These are phyloP conservation scores for Siphlonurus alternatus DNA, from an alignment of 2,888 invertebrate species.

Conservation along the genomic window DNA sequence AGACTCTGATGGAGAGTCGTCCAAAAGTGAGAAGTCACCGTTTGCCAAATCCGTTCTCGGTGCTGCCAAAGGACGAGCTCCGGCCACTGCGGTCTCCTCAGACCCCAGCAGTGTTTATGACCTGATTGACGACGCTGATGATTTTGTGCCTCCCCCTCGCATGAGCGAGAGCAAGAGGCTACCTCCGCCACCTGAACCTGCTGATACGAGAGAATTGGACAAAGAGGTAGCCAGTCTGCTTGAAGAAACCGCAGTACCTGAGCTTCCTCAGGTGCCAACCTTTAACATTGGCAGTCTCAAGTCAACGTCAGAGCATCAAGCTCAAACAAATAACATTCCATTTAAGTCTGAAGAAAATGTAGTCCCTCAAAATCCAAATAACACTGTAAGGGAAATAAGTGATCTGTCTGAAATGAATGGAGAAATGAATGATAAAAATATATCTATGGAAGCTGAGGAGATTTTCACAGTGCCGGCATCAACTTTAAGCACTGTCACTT, in stretches of 20 bases:
- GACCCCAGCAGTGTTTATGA: neutral
- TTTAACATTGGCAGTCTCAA: neutral
- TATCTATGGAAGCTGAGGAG: neutral
- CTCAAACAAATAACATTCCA: no score
- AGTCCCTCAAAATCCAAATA: neutral
- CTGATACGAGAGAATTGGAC: conserved; percentile 22
- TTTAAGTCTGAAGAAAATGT: neutral
- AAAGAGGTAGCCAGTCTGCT: conserved; percentile 42
- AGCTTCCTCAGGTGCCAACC: conserved; percentile 33
- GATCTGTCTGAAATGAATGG: neutral
- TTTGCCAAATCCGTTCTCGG: neutral
- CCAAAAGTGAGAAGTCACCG: neutral
- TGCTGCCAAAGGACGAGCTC: neutral
- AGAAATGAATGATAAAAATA: conserved; percentile 1
- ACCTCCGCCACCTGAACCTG: neutral
- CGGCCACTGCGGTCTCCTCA: neutral
- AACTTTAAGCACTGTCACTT: neutral
- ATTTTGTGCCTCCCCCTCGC: neutral
- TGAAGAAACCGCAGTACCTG: conserved; percentile 40
- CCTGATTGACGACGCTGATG: neutral
- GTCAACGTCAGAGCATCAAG: neutral
- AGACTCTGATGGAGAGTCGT: neutral
- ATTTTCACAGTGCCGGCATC: neutral
- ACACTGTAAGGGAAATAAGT: neutral
- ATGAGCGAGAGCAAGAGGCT: neutral